Evolutionary conservation across 2,113 vertebrate species (phyloP).

Genomic region (Dasypus novemcinctus): DNA sequence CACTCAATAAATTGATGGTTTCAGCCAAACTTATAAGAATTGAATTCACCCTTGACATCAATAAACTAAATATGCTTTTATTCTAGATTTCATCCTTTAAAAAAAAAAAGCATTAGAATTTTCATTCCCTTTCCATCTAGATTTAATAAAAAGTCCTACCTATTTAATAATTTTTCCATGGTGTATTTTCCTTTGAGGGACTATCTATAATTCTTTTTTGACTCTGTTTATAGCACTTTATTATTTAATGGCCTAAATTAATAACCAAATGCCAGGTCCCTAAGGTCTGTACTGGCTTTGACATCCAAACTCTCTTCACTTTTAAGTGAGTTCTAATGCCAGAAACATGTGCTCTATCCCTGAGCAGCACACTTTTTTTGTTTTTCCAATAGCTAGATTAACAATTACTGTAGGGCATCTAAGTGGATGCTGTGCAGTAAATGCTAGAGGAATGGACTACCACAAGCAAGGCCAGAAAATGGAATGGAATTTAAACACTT

Average conservation of each 20-base stretch:
- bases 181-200: not conserved
- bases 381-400: conserved; percentile 26
- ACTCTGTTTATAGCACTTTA: conserved; percentile 31
- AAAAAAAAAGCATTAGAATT: not conserved
- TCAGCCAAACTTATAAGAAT: not conserved
- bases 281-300: conserved; percentile 37
- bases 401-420: conserved; percentile 50
- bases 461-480: not conserved
- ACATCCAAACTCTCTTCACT: conserved; percentile 52
- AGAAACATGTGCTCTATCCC: not conserved
- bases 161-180: conserved; percentile 19
- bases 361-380: conserved; percentile 4
- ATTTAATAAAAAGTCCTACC: not conserved
- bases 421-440: conserved; percentile 29
- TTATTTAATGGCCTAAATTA: conserved; percentile 23
- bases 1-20: not conserved
- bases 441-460: not conserved
- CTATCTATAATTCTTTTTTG: not conserved
- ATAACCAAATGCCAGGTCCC: conserved; percentile 1
- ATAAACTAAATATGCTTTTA: not conserved
- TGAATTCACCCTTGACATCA: not conserved
- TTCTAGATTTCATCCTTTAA: not conserved
- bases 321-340: conserved; percentile 58
- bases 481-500: conserved; percentile 45
- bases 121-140: not conserved